Conservation (phyloP, 2,113 vertebrate genomes). For the Phoenicopterus ruber region DNA sequence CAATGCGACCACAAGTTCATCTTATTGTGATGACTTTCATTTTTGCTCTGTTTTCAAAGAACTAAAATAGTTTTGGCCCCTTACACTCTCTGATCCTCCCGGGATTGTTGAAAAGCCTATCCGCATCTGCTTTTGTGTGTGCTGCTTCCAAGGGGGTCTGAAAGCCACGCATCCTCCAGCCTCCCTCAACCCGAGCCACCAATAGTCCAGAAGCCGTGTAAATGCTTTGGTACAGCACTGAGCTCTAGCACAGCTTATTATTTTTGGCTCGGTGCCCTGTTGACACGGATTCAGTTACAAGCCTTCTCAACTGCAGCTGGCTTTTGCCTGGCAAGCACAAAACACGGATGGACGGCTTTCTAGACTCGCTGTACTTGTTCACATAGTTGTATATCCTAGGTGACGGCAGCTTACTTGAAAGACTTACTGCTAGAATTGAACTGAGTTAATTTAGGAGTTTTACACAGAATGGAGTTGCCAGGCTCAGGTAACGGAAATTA, state of each 20-base stretch:
- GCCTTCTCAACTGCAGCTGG: neutral
- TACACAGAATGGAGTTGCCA: neutral
- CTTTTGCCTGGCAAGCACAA: neutral
- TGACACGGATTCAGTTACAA: neutral
- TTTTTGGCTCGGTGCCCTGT: neutral
- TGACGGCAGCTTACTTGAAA: neutral
- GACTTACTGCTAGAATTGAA: neutral
- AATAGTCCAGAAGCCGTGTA: fast-evolving
- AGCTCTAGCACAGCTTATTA: neutral
- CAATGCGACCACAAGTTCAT: neutral
- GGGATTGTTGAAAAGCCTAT: fast-evolving
- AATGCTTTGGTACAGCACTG: neutral
- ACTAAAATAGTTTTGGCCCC: neutral
- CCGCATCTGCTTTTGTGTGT: neutral
- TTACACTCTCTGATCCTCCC: neutral
- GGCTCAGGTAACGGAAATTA: fast-evolving
- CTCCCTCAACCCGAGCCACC: neutral
- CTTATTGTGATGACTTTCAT: neutral
- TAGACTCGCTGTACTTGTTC: neutral
- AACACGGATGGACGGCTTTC: neutral
- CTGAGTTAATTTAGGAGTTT: neutral
- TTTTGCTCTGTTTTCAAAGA: neutral
- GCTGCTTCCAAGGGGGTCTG: neutral
- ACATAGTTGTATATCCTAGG: neutral
- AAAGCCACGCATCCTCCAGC: neutral